Conservation (phyloP, 2,797 vertebrate species). For the Pachyuromys duprasi region DNA sequence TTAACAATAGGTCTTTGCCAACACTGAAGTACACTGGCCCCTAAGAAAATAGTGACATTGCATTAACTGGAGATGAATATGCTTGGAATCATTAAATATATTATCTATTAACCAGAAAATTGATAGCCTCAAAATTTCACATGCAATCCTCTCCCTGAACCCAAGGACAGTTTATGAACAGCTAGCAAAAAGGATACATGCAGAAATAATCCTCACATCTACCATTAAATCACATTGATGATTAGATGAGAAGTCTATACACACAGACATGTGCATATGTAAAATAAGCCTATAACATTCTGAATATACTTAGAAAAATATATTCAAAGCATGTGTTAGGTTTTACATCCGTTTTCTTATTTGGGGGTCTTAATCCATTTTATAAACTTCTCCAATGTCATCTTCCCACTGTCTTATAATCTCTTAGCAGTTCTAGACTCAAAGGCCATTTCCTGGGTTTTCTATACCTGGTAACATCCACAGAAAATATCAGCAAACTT, state of each 20-base stretch:
- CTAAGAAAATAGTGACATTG: conserved; percentile 59
- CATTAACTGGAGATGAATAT: conserved; percentile 68
- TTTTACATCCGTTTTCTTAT: conserved; percentile 2
- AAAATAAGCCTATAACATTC: background rate
- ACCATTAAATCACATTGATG: conserved; percentile 33
- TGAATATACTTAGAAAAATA: background rate
- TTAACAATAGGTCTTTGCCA: background rate
- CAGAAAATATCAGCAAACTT: background rate
- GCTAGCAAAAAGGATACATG: background rate
- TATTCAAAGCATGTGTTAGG: background rate
- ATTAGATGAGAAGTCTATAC: background rate
- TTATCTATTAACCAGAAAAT: conserved; percentile 70
- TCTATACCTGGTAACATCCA: background rate
- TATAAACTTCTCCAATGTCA: background rate
- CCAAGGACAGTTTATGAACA: conserved; percentile 24
- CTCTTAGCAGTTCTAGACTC: background rate
- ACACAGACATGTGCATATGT: background rate
- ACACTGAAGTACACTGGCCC: background rate
- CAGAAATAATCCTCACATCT: conserved; percentile 14
- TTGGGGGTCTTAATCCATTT: background rate
- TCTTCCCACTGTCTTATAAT: background rate
- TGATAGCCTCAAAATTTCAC: conserved; percentile 52
- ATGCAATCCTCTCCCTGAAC: conserved; percentile 41
- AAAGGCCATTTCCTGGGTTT: background rate
- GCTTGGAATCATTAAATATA: conserved; percentile 68